Evolutionary conservation across 2,888 invertebrate genomes (phyloP).

Genomic region (Apodemia hepburni): DNA sequence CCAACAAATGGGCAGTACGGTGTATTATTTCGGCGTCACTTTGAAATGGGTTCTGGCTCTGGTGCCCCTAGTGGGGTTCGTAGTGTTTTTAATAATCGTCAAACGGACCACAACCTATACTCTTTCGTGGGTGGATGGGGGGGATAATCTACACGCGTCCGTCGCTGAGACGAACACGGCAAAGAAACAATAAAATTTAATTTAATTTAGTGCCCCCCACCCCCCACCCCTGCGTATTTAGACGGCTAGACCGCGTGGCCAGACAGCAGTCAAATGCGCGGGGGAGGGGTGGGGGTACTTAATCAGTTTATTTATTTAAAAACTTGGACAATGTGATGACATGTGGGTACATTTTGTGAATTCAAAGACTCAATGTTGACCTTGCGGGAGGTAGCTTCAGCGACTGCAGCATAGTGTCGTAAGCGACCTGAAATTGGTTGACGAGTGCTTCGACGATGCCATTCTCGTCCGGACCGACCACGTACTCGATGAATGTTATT

Average conservation of each 20-base stretch:
- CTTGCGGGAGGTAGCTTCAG: constrained; percentile 1
- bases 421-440: not conserved
- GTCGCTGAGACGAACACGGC: not conserved
- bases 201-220: not conserved
- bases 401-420: not conserved
- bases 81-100: not conserved
- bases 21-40: constrained; percentile 9
- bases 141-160: not conserved
- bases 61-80: constrained; percentile 11
- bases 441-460: not conserved
- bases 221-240: too few species aligned
- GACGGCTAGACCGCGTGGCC: too few species aligned
- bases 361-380: not conserved
- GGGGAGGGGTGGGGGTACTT: too few species aligned
- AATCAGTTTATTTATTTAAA: constrained; percentile 1
- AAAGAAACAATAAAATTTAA: not conserved
- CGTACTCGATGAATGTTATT: not conserved
- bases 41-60: constrained; percentile 15
- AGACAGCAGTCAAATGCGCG: too few species aligned
- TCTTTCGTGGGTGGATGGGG: constrained; percentile 2
- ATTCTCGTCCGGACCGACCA: not conserved
- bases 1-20: constrained; percentile 5
- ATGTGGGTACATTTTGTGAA: not conserved
- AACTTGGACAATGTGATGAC: not conserved
- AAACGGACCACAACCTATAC: constrained; percentile 2